Evolutionary conservation across 2,888 invertebrate genomes (phyloP), one percentile per base, ranked within the genome.

Genomic region (Meteorus colon): DNA sequence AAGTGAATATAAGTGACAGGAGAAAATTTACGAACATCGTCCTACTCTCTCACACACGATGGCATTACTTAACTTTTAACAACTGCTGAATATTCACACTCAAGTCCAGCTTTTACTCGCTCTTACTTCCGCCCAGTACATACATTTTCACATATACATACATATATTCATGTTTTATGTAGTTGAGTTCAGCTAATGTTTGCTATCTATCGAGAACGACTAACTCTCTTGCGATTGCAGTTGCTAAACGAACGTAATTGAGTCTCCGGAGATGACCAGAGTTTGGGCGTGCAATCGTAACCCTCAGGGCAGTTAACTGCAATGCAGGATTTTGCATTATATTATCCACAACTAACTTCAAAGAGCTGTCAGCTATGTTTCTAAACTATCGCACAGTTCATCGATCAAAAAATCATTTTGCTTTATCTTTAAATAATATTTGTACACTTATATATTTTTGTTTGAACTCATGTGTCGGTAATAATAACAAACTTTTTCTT

Each of bases 241-340:
- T 76, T 78, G 74, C 74, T 75, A 79, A 80, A 81, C 74, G 77
- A 55, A 75, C 76, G 79, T 80, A 81, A 81, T 81, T 81, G 78
- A 80, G 80, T 80, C 80, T 75, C 78, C 60, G 55, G 78, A 76
- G 80, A 78, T 62, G 75, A 73, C 62, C 48, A 51, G 62, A 55
- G 62, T 51, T 65, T 45, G 29, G 51, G 51, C 65, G 14, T 63
- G 70, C 75, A 65, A 37, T 70, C 75, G 60, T 72, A 75, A 60
- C 75, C 75, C 70, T 48, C 4, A 65, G 70, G 70, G 62, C 59
- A 69, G 55, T 51, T 55, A 55, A 34, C 69, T 69, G 55, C 48
- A 55, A 34, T 51, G 55, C 31, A 37, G 69, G 55, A 69, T 59
- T 55, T 69, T 69, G 55, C 69, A 69, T 69, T 51, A 59, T n/a